Evolutionary conservation across 1,140 invertebrate species (phyloP), one percentile per base, ranked within the genome.

Genomic region (Portunus trituberculatus): DNA sequence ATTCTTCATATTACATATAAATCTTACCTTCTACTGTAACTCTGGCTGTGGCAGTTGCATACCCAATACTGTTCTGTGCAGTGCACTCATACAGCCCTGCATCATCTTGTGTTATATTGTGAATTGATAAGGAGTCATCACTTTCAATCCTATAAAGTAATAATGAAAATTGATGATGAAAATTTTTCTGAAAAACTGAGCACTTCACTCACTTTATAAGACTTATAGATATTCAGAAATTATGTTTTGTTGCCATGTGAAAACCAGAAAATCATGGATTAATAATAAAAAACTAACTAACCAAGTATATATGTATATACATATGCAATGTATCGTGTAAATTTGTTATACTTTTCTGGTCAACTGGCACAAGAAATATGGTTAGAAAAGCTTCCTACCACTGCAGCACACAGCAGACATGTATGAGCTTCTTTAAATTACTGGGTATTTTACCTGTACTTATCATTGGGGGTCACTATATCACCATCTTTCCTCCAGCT

Each of bases 81-180:
- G 98, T 98, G 96, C 99, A 99, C 97, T 99, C 98, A 97, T 99
- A 99, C 25, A 98, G 97, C n/a, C 99, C 99, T 88, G 98, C 97
- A 96, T 99, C 98, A 39, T 97, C 97, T 29, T 97, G 96, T 2
- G 98, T 98, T 0, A 99, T 97, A 96, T 98, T 98, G 96, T 98
- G 98, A 87, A 99, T 98, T 96, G 98, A 98, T 88, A 99, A 97
- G 97, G 96, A 93, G 10, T 95, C 96, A 87, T 96, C 95, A 82
- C 45, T 31, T 84, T 96, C 95, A 46, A 96, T 94, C 76, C 96
- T 96, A 48, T 4, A 39, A 31, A 91, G 14, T 28, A 32, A 39
- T n/a, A 48, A n/a, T 10, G 12, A 59, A 29, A 10, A 83, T 52
- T 52, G 6, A 31, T 91, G 3, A 46, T 46, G 46, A 0, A 46